A percentile compares a stretch with the other conserved stretches of the same genome.
phyloP scores from a whole-genome alignment of 92 coral and sea anemone species.

The Metridium senile region DNA sequence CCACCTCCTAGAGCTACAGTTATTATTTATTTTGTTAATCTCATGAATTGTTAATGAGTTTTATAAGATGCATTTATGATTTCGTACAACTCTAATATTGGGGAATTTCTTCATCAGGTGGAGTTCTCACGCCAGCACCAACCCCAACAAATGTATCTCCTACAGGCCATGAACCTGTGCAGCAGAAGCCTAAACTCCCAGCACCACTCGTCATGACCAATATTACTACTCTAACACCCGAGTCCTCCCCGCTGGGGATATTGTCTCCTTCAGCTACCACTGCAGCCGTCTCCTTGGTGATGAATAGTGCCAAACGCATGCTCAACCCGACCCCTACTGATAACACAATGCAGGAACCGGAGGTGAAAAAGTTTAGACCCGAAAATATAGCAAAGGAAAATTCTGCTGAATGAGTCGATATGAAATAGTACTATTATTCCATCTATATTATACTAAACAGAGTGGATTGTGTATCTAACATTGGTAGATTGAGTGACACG shows the following conservation, averaged over 20 bases:
- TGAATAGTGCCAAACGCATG: constrained; percentile 95
- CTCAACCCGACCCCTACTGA: constrained; percentile 56
- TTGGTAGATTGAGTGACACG: background rate
- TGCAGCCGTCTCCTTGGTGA: constrained; percentile 96
- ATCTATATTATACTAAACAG: background rate
- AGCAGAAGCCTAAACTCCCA: constrained; percentile 60
- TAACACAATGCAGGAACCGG: constrained; percentile 65
- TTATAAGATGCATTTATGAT: too few relatives aligned
- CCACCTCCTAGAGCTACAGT: too few relatives aligned
- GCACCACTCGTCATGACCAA: constrained; percentile 78
- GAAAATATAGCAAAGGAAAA: constrained; percentile 30
- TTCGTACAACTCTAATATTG: too few relatives aligned
- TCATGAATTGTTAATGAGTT: background rate
- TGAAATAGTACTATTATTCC: background rate
- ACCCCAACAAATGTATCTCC: constrained; percentile 90
- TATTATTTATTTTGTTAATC: too few relatives aligned
- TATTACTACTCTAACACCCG: constrained; percentile 83
- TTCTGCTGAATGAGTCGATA: constrained; percentile 4
- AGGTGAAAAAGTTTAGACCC: constrained; percentile 63
- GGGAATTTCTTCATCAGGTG: constrained; percentile 57
- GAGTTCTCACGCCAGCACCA: constrained; percentile 92
- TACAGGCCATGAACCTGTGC: constrained; percentile 70
- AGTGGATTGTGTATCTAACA: constrained; percentile 3
- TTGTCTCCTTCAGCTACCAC: constrained; percentile 99
- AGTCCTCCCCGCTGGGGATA: constrained; percentile 93